Evolutionary conservation across 2,797 vertebrate genomes (phyloP).

Genomic region (Bradypus variegatus): DNA sequence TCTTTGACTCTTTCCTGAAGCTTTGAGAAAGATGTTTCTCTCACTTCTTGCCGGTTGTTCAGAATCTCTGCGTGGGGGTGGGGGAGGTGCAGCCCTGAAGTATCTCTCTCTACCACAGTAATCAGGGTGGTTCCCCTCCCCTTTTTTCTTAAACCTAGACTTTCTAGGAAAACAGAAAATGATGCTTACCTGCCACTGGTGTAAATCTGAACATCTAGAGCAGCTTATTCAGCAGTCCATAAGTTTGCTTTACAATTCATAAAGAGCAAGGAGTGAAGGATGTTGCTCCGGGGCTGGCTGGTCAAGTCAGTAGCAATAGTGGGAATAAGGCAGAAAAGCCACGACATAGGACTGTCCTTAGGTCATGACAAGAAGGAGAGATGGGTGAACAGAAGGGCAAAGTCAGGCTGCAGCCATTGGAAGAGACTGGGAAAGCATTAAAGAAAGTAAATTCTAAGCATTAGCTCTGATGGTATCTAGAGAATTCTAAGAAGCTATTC

Average conservation of each 20-base stretch:
- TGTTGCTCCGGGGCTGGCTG: neutral
- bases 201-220: neutral
- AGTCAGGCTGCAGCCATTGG: neutral
- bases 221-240: neutral
- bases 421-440: neutral
- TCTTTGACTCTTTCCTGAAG: no score
- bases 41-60: no score
- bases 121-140: rapidly evolving
- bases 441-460: neutral
- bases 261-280: neutral
- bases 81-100: no score
- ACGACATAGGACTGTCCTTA: neutral
- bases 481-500: neutral
- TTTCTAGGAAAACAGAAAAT: conserved; percentile 14
- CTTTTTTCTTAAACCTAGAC: neutral
- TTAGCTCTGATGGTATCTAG: neutral
- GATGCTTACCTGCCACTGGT: neutral
- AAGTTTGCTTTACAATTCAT: neutral
- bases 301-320: neutral
- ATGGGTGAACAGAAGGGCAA: neutral
- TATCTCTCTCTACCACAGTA: no score
- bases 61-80: no score
- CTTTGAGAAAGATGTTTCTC: no score
- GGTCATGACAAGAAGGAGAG: neutral
- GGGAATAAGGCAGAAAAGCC: neutral